A percentile compares a stretch with the other conserved stretches of the same genome.
Conservation (phyloP, 2,888 invertebrate species). For the Heliconius cydno region DNA sequence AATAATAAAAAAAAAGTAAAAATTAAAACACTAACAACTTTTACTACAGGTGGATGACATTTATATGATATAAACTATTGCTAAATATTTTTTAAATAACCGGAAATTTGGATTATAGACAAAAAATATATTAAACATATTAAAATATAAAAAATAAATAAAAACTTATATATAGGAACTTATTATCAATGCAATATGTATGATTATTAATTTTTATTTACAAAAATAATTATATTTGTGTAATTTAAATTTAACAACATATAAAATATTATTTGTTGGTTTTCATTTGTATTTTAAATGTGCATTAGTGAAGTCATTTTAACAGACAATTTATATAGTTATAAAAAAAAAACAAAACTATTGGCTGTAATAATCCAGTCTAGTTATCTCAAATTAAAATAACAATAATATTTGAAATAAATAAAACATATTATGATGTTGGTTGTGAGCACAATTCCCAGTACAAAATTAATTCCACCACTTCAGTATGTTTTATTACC, state of each 20-base stretch:
- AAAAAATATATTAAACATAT: background rate
- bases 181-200: too few species aligned
- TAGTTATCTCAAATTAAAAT: conserved; percentile 1
- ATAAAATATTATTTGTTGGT: background rate
- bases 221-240: too few species aligned
- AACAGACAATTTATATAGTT: background rate
- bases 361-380: background rate
- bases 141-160: background rate
- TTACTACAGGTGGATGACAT: background rate
- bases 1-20: background rate
- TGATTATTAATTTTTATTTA: too few species aligned
- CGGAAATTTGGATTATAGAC: background rate
- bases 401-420: background rate
- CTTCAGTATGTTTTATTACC: background rate
- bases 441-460: too few species aligned
- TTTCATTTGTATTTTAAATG: background rate
- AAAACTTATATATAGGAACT: background rate
- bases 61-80: background rate
- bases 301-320: background rate
- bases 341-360: background rate
- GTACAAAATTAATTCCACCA: background rate
- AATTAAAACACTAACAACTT: background rate
- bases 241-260: too few species aligned
- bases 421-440: background rate
- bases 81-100: background rate